Percentiles rank a stretch among this genome's conserved stretches.
Evolutionary conservation across 2,797 vertebrate genomes (phyloP).

Genomic region (Lophotriccus pileatus): DNA sequence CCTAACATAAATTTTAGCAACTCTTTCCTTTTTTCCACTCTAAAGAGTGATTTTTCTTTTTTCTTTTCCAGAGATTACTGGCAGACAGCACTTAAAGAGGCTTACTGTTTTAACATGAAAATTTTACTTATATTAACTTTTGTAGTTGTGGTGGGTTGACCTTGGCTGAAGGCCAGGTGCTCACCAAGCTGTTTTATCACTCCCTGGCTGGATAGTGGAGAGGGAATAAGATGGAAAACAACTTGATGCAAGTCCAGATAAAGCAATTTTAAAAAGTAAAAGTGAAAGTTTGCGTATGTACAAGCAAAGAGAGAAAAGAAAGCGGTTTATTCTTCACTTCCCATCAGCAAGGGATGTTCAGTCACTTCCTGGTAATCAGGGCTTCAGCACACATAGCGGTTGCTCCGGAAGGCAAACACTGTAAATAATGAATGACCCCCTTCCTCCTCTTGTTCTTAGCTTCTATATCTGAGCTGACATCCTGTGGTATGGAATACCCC

Average conservation of each 20-base stretch:
- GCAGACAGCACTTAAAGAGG: neutral
- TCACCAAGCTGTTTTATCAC: neutral
- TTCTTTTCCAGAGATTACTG: neutral
- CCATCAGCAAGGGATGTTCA: accelerated
- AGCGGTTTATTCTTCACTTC: neutral
- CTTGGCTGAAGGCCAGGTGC: neutral
- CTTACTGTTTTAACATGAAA: neutral
- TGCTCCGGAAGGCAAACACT: accelerated
- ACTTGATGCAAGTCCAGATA: neutral
- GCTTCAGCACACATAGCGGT: neutral
- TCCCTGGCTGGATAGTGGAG: neutral
- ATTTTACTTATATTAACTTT: neutral
- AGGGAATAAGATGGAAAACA: neutral
- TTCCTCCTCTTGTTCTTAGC: neutral
- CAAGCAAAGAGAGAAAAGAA: neutral
- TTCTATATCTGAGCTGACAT: neutral
- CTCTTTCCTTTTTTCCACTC: neutral
- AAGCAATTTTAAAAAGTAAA: neutral
- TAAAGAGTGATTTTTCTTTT: neutral
- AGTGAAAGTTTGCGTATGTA: neutral
- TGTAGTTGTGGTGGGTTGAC: neutral
- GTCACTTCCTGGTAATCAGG: neutral
- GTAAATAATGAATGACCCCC: neutral
- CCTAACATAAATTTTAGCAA: neutral
- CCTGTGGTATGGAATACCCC: neutral